Percentiles rank a stretch among this genome's conserved stretches.
phyloP scores from a whole-genome alignment of 2,797 vertebrate genomes.

The Florisuga fusca region DNA sequence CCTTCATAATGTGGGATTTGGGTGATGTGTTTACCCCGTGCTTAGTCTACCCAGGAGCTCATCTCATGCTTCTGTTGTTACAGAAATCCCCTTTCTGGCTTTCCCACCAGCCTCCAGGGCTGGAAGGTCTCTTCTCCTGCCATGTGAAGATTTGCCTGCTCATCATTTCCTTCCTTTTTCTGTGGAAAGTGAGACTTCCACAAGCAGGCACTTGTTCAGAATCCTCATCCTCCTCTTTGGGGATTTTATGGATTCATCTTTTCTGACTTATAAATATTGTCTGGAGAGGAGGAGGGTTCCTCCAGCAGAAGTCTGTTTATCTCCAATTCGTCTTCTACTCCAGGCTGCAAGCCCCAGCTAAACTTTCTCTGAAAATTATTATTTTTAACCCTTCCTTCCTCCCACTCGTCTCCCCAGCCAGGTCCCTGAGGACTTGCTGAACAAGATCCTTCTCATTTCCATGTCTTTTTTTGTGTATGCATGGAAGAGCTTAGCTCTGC shows the following conservation, averaged over 20 bases:
- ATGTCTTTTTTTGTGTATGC: neutral
- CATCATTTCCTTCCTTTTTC: neutral
- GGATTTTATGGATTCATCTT: neutral
- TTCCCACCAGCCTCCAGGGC: neutral
- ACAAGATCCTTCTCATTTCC: neutral
- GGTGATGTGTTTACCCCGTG: neutral
- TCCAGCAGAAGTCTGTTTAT: neutral
- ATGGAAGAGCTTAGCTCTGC: neutral
- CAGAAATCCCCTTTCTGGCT: neutral
- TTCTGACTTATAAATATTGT: fast-evolving
- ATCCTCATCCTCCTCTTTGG: neutral
- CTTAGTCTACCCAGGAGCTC: neutral
- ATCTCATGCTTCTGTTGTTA: neutral
- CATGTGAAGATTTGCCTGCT: neutral
- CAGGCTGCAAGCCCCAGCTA: neutral
- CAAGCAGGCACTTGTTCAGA: neutral
- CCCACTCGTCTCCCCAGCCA: neutral
- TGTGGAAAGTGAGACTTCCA: neutral
- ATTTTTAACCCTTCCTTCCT: conserved; percentile 20
- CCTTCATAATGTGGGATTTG: neutral
- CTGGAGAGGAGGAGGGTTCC: neutral
- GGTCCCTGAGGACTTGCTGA: neutral
- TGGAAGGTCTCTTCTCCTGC: neutral
- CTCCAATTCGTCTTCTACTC: neutral
- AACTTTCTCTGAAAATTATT: neutral